Evolutionary conservation across 2,888 invertebrate genomes (phyloP).

Genomic region (Mycalesis mineus): DNA sequence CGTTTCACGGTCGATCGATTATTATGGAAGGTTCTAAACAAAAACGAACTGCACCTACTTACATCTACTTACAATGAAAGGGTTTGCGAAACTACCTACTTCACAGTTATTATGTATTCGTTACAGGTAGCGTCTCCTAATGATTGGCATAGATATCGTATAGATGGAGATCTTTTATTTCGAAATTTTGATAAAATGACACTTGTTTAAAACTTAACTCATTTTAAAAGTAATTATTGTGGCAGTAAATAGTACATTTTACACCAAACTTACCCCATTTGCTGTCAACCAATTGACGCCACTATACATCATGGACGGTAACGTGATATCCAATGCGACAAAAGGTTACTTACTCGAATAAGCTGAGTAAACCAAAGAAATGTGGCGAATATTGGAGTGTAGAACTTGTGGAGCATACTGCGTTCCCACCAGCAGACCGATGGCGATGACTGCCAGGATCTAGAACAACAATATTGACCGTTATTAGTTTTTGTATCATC

Average conservation of each 20-base stretch:
- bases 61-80: background rate
- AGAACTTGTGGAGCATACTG: constrained; percentile 76
- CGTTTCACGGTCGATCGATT: constrained; percentile 31
- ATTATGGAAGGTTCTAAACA: constrained; percentile 11
- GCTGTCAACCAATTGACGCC: background rate
- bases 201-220: no score
- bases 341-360: constrained; percentile 69
- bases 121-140: background rate
- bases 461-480: constrained; percentile 40
- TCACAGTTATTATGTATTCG: background rate
- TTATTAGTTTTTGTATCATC: background rate
- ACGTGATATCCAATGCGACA: no score
- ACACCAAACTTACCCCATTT: background rate
- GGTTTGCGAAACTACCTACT: background rate
- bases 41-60: background rate
- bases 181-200: no score
- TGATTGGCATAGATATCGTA: no score
- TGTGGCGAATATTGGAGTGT: constrained; percentile 74
- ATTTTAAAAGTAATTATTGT: no score
- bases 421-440: constrained; percentile 81
- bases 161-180: no score
- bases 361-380: constrained; percentile 82
- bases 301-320: background rate
- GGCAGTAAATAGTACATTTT: no score
- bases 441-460: constrained; percentile 80